A percentile compares a stretch with the other conserved stretches of the same genome.
Evolutionary conservation across 2,888 invertebrate genomes (phyloP).

Genomic region (Camptogramma bilineatum): DNA sequence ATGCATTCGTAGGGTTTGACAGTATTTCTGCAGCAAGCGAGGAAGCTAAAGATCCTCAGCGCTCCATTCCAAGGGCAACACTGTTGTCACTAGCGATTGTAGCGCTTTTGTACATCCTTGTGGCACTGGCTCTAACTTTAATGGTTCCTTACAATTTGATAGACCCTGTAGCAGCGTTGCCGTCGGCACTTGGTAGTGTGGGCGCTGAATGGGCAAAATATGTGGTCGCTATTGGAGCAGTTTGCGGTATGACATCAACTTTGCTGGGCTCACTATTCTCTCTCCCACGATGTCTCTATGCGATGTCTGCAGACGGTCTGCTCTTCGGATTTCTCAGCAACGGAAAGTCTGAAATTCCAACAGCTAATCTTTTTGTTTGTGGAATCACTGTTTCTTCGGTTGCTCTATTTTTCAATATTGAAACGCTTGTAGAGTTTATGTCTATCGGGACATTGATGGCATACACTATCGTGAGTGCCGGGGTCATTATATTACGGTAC

Average conservation of each 20-base stretch:
- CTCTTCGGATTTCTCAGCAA: constrained; percentile 92
- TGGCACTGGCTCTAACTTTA: constrained; percentile 92
- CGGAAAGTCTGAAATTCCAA: constrained; percentile 93
- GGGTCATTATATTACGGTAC: constrained; percentile 94
- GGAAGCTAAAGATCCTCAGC: constrained; percentile 92
- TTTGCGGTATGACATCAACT: constrained; percentile 97
- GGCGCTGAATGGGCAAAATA: constrained; percentile 94
- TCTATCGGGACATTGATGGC: constrained; percentile 95
- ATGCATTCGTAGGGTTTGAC: constrained; percentile 96
- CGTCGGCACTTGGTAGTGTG: constrained; percentile 91
- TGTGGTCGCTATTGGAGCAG: constrained; percentile 92
- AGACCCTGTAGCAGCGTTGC: constrained; percentile 91
- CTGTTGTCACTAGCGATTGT: constrained; percentile 92
- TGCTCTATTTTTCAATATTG: constrained; percentile 94
- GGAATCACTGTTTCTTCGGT: constrained; percentile 91
- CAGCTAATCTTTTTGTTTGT: constrained; percentile 91
- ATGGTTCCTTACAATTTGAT: constrained; percentile 92
- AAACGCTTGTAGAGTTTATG: constrained; percentile 97
- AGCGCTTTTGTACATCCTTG: constrained; percentile 91
- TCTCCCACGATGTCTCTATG: constrained; percentile 93
- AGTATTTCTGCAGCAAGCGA: constrained; percentile 95
- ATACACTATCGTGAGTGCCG: constrained; percentile 96
- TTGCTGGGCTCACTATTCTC: constrained; percentile 94
- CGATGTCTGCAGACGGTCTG: constrained; percentile 96
- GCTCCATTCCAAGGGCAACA: constrained; percentile 94